Base-by-base conservation (phyloP, 2,113 vertebrate species). In the Meriones unguiculatus region DNA sequence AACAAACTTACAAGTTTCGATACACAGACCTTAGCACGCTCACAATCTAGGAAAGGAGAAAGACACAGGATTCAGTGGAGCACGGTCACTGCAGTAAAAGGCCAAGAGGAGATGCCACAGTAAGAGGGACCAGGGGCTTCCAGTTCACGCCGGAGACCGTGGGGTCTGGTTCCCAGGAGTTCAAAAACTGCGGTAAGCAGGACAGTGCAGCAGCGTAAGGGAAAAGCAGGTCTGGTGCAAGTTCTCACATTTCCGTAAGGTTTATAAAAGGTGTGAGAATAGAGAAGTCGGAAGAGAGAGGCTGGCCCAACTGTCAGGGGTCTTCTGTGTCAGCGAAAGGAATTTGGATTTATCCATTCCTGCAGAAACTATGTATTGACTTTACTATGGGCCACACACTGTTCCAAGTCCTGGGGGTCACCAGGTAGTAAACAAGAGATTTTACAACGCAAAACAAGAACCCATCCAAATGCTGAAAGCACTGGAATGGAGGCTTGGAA, bases 371-470 rank as follows among this genome's bases (percentile, higher is more conserved):
- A 22, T 85, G 67, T n/a, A 32, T 41, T 81, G n/a, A 67, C 67
- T 46, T 78, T 64, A 14, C 38, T 67, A 0, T 54, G 46, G 1
- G 12, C 2, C 5, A 57, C 38, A 52, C 18, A 77, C 70, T 82
- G n/a, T 81, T 76, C 65, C 15, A 57, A 41, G 12, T 73, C 90
- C 25, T 76, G 15, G 41, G 41, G 24, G 41, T 91, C 73, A 59
- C 38, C 77, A 87, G 62, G 67, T 3, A 82, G 46, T 62, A 84
- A 95, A 59, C 1, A 57, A 91, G 35, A 92, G n/a, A 46, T 84
- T 97, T 81, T 76, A 91, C 50, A 52, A 41, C 67, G n/a, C 25
- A 89, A 89, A 81, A 24, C 64, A 86, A 46, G 62, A 92, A 87
- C 72, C 62, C 28, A 46, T 46, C 91, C 25, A 69, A 59, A 24